Evolutionary conservation across 1,140 invertebrate genomes (phyloP), one percentile per base, ranked within the genome.

Genomic region (Drosophila rufa): DNA sequence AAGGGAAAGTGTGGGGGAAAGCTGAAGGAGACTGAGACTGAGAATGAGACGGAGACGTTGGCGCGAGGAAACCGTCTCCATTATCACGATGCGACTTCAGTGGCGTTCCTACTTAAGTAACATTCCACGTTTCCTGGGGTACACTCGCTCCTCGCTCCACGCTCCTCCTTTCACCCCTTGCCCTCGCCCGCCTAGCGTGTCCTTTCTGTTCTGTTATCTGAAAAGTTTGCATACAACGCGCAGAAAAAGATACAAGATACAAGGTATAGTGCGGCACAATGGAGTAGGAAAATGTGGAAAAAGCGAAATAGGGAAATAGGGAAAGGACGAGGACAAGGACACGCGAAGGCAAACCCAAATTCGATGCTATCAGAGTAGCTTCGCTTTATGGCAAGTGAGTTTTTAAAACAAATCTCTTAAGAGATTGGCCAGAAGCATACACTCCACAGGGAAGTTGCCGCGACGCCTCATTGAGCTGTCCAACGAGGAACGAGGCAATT

Each of bases 101-200:
- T 68, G 77, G 82, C 66, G 82, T 82, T 85, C 77, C 78, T 82
- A 86, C 82, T 85, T 85, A 85, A 85, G 82, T 85, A 85, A 85
- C 79, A 85, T 86, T 86, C 82, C 79, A 86, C 75, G 83, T 86
- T 86, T 85, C 75, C 69, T 36, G 75, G 80, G 59, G 75, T 82
- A 70, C 67, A 68, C 38, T 48, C 45, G 11, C 46, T 82, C 65
- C 27, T 40, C 25, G 43, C 51, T 38, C 12, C 36, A 15, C 19
- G 8, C 33, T 4, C 30, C 17, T 3, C 9, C 25, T 2, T 2
- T 19, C 53, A 66, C 40, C 50, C 68, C 36, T 48, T 57, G 5
- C 25, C 27, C 11, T 4, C 57, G 9, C 38, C 22, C 27, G 30
- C 36, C 25, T 17, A 15, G 51, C 55, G 47, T 62, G 47, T 62